These are phyloP conservation scores for Pedetes capensis DNA, from an alignment of 2,113 vertebrate species.

Conservation along the genomic window DNA sequence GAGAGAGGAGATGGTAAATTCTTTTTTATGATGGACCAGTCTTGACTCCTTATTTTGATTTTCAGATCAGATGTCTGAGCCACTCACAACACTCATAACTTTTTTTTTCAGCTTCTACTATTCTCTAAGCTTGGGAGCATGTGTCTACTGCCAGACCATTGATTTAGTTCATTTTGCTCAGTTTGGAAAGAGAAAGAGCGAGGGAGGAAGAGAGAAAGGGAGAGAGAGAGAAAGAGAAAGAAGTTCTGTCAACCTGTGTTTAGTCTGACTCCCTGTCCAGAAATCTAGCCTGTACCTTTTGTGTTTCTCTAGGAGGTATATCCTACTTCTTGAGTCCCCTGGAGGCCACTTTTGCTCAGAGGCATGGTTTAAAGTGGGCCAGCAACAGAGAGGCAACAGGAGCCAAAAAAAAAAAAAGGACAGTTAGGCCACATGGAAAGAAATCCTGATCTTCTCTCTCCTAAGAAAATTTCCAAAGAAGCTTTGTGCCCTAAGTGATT, in stretches of 20 bases:
- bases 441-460: background rate
- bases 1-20: background rate
- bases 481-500: conserved; percentile 1
- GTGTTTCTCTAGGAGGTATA: background rate
- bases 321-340: conserved; percentile 34
- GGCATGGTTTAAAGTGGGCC: conserved; percentile 67
- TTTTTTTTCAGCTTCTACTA: background rate
- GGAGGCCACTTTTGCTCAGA: conserved; percentile 42
- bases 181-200: background rate
- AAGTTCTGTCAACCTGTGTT: background rate
- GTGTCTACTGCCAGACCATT: background rate
- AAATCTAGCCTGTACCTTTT: background rate
- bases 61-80: background rate
- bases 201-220: too few species aligned
- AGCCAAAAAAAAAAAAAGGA: conserved; percentile 49
- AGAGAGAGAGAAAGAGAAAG: too few species aligned
- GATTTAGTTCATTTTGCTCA: background rate
- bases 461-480: background rate
- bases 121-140: background rate
- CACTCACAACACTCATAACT: background rate
- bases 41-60: background rate
- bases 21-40: background rate
- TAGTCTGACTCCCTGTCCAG: background rate
- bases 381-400: background rate
- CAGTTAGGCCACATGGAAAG: background rate